These are phyloP conservation scores for Pyrrhosoma nymphula DNA, from an alignment of 2,888 invertebrate species.

Conservation along the genomic window DNA sequence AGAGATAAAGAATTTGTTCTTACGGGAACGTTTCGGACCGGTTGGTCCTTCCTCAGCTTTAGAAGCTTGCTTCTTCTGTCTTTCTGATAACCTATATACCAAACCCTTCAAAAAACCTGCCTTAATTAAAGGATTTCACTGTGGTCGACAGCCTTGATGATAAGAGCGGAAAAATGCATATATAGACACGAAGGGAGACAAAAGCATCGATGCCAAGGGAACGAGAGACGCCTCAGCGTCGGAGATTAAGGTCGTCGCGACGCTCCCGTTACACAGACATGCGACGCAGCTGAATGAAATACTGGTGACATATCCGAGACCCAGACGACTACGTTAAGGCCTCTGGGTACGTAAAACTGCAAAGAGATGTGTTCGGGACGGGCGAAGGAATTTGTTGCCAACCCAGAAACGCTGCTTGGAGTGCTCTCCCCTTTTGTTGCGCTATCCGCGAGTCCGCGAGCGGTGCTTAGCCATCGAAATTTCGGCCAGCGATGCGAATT, in stretches of 20 bases:
- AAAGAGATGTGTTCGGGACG: neutral
- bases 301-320: neutral
- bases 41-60: no score
- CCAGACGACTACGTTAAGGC: neutral
- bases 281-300: neutral
- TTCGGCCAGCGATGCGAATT: neutral
- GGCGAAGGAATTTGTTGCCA: neutral
- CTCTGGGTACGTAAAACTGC: neutral
- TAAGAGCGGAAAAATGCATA: no score
- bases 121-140: no score
- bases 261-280: neutral
- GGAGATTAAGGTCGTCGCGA: neutral
- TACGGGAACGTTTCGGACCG: no score
- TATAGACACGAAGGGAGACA: no score
- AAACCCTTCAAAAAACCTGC: no score
- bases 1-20: no score
- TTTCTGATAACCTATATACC: no score
- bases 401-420: neutral
- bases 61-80: no score
- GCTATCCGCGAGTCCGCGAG: neutral
- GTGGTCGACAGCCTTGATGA: no score
- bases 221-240: neutral
- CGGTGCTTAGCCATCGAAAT: neutral
- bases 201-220: no score
- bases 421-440: neutral